A percentile compares a stretch with the other conserved stretches of the same genome.
Conservation (phyloP, 2,113 vertebrate species). For the Accipiter cooperii region DNA sequence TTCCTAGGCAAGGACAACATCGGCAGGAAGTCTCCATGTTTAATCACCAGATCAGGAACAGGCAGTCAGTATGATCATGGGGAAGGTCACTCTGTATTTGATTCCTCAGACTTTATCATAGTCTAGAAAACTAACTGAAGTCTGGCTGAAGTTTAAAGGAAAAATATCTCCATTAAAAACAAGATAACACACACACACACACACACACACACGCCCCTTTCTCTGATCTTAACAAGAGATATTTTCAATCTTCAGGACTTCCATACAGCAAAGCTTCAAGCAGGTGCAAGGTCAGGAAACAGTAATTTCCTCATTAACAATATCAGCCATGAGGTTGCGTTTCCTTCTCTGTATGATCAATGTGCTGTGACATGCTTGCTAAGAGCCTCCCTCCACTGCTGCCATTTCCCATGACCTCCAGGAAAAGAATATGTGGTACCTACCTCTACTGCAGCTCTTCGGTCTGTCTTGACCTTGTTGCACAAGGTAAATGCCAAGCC, state of each 20-base stretch:
- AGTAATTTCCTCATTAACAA: background rate
- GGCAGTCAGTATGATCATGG: background rate
- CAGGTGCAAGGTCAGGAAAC: background rate
- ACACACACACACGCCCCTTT: fast-evolving
- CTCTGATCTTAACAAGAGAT: background rate
- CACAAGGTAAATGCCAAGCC: background rate
- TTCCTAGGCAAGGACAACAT: background rate
- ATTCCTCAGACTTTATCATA: background rate
- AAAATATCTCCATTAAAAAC: background rate
- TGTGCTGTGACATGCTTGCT: background rate
- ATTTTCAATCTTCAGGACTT: background rate
- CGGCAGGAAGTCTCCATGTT: background rate
- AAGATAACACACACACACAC: background rate
- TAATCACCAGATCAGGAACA: background rate
- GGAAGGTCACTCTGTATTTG: background rate
- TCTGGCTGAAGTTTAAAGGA: background rate
- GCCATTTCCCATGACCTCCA: background rate
- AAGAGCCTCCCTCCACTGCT: background rate
- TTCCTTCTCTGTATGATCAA: background rate
- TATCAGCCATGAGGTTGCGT: background rate
- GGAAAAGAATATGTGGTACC: background rate
- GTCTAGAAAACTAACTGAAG: background rate
- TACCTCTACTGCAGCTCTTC: background rate
- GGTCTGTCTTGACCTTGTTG: background rate
- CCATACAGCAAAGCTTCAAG: background rate